Base-by-base conservation (phyloP, 2,113 vertebrate genomes). In the Oryzias curvinotus region DNA sequence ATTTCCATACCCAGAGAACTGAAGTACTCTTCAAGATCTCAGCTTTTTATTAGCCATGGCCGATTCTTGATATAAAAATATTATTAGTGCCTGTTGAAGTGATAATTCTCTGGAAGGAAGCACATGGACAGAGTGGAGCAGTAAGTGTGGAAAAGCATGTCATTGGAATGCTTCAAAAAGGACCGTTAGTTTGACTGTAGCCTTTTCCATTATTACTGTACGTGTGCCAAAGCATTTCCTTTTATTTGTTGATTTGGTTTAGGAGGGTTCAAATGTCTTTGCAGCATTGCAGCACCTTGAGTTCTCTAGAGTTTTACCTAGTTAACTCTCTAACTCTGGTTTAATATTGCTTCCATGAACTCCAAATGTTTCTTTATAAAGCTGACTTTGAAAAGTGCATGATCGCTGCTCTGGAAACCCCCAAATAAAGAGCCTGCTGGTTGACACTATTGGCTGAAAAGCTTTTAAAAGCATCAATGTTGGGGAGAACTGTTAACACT, bases 381-480 rank as follows among this genome's bases (percentile, higher is more conserved):
- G 43, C 15, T 49, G 25, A 43, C 19, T 44, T 50, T 28, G 13
- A 60, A 21, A 61, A 68, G 57, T 26, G 62, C 68, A 73, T 41
- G 58, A 44, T 26, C 26, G 36, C 14, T 2, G 26, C 23, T 6
- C 16, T 51, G 28, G 25, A 75, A 50, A 68, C 71, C 62, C 52
- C 52, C 46, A 57, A 16, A 59, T 53, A 53, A 59, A 65, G 54
- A 69, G 49, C 53, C 43, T 62, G 44, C 57, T 68, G 57, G 59
- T 60, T 74, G 75, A 77, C 71, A 58, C 21, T 44, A 47, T 52
- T 48, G 30, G 45, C 64, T 57, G 53, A 3, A 56, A 55, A 42
- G 66, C 78, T 79, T 81, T 85, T 68, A 68, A 80, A 79, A 62
- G 14, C 60, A 52, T 57, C 65, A 47, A 50, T n/a, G 30, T 65